Percentiles rank a stretch among this genome's conserved stretches.
phyloP scores from a whole-genome alignment of 2,888 invertebrate species.

The Criorhina ranunculi region DNA sequence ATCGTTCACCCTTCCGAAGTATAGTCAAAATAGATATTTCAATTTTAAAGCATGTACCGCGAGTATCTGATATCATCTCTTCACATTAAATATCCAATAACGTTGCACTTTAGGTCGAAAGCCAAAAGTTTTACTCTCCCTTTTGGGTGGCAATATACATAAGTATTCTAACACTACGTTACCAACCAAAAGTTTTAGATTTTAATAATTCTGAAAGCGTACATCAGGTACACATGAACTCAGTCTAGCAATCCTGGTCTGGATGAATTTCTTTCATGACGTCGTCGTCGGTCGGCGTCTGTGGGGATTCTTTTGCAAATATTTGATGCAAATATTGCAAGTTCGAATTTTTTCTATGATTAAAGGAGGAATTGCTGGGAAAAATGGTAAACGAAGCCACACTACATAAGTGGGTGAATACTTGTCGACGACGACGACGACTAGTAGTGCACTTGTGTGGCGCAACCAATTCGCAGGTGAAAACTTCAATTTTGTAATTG shows the following conservation, averaged over 20 bases:
- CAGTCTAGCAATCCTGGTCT: slow-evolving; percentile 12
- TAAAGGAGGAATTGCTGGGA: background rate
- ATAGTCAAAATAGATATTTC: background rate
- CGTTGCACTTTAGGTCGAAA: slow-evolving; percentile 20
- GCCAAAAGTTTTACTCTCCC: background rate
- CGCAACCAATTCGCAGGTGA: slow-evolving; percentile 60
- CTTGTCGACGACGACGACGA: background rate
- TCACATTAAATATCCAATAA: slow-evolving; percentile 32
- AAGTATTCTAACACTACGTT: slow-evolving; percentile 23
- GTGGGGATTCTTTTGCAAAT: slow-evolving; percentile 51
- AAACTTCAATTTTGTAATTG: slow-evolving; percentile 67
- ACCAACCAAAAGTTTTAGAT: slow-evolving; percentile 38
- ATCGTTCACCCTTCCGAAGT: too few species aligned
- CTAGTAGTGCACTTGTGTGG: slow-evolving; percentile 7
- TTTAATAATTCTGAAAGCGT: slow-evolving; percentile 61
- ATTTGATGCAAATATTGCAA: slow-evolving; percentile 64
- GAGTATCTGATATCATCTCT: background rate
- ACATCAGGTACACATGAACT: slow-evolving; percentile 38
- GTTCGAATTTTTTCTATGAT: slow-evolving; percentile 28
- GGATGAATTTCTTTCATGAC: slow-evolving; percentile 12
- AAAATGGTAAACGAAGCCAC: slow-evolving; percentile 12
- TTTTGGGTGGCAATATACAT: slow-evolving; percentile 39
- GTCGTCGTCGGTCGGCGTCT: slow-evolving; percentile 5
- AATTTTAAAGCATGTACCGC: background rate
- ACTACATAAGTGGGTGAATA: slow-evolving; percentile 23